phyloP scores from a whole-genome alignment of 2,113 vertebrate genomes.

The Corydoras maculifer region DNA sequence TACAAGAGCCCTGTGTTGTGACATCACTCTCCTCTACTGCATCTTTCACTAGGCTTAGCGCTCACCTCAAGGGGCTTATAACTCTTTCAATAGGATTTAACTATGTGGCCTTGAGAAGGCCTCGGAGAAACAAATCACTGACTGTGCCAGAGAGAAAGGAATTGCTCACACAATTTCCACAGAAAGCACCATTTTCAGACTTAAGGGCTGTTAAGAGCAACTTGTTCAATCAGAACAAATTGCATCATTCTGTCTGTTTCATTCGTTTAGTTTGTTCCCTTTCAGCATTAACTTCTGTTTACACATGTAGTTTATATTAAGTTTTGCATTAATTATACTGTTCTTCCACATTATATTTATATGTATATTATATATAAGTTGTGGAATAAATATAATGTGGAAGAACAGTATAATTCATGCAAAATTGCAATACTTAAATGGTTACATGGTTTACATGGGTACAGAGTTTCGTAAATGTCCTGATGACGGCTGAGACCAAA shows the following conservation, averaged over 20 bases:
- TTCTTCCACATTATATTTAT: too few relatives aligned
- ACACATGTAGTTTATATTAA: not conserved
- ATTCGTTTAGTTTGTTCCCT: slow-evolving; percentile 2
- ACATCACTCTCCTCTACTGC: slow-evolving; percentile 36
- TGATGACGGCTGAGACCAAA: too few relatives aligned
- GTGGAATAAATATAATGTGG: too few relatives aligned
- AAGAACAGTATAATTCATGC: too few relatives aligned
- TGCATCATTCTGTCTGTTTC: not conserved
- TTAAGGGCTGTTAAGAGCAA: slow-evolving; percentile 2
- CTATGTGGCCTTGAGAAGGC: slow-evolving; percentile 40
- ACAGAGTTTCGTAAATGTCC: too few relatives aligned
- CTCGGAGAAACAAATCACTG: slow-evolving; percentile 46
- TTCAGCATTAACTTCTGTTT: not conserved
- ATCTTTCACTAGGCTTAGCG: slow-evolving; percentile 25
- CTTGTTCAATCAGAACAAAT: slow-evolving; percentile 15
- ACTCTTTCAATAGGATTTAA: slow-evolving; percentile 39
- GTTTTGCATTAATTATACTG: too few relatives aligned
- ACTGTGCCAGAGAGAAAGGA: slow-evolving; percentile 25
- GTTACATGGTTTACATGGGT: too few relatives aligned
- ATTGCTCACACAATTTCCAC: not conserved
- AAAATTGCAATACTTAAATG: too few relatives aligned
- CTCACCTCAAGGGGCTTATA: slow-evolving; percentile 44
- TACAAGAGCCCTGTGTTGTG: slow-evolving; percentile 29
- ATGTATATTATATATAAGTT: too few relatives aligned
- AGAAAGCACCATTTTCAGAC: slow-evolving; percentile 2